A percentile compares a stretch with the other conserved stretches of the same genome.
phyloP scores from a whole-genome alignment of 2,797 vertebrate species.

The Aulostomus chinensis region DNA sequence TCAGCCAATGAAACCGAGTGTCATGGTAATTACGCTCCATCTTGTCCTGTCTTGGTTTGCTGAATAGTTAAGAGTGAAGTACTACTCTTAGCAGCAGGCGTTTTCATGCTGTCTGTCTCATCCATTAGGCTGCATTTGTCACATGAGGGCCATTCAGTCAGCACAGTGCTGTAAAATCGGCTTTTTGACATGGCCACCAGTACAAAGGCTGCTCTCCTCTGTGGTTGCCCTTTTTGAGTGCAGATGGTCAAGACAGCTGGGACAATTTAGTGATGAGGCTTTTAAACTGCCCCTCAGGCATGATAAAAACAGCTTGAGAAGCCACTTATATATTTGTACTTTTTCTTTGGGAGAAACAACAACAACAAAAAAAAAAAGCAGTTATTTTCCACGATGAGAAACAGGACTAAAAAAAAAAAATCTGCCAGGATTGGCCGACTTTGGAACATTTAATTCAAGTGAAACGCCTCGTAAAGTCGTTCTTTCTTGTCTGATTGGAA shows the following conservation, averaged over 20 bases:
- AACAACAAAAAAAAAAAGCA: conserved; percentile 52
- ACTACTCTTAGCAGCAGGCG: conserved; percentile 71
- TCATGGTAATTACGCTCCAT: conserved; percentile 67
- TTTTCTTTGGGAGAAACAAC: conserved; percentile 55
- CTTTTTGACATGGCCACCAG: conserved; percentile 83
- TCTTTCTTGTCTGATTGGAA: too few relatives aligned
- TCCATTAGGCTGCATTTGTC: conserved; percentile 82
- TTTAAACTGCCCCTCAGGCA: conserved; percentile 82
- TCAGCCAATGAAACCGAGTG: conserved; percentile 45
- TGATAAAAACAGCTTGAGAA: conserved; percentile 80
- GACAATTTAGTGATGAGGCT: conserved; percentile 83
- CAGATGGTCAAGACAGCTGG: conserved; percentile 88
- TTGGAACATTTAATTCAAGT: too few relatives aligned
- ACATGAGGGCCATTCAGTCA: conserved; percentile 77
- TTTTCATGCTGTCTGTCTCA: conserved; percentile 74
- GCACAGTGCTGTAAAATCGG: conserved; percentile 77
- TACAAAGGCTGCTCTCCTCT: conserved; percentile 76
- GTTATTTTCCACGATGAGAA: conserved; percentile 41
- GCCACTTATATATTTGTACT: conserved; percentile 67
- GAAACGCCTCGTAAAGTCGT: conserved; percentile 8
- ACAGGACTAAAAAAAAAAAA: conserved; percentile 6
- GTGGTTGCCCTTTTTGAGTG: conserved; percentile 71
- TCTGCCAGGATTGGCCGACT: not conserved
- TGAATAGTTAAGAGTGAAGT: conserved; percentile 65
- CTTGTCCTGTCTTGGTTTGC: conserved; percentile 56